phyloP scores from a whole-genome alignment of 1,140 invertebrate species.

The Tetraneura akinire region DNA sequence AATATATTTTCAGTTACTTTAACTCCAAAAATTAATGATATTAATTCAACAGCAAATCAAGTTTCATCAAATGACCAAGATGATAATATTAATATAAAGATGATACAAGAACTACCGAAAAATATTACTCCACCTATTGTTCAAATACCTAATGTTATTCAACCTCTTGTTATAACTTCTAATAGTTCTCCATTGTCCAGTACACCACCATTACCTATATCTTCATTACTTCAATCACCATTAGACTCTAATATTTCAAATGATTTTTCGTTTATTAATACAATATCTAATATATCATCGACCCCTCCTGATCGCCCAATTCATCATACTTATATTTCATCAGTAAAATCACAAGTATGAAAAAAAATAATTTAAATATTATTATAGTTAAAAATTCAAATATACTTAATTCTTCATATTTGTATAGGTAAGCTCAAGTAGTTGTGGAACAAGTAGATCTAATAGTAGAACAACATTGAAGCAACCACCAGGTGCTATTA shows the following conservation, averaged over 20 bases:
- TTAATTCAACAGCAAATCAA: conserved; percentile 27
- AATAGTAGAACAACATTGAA: conserved; percentile 59
- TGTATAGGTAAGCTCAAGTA: conserved; percentile 22
- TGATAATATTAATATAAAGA: not conserved
- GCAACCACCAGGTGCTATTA: conserved; percentile 83
- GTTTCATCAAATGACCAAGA: not conserved
- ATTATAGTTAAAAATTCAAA: too few species aligned
- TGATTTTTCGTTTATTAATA: conserved; percentile 35
- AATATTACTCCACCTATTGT: not conserved
- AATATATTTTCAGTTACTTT: conserved; percentile 33
- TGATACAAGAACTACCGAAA: conserved; percentile 8
- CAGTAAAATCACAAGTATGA: conserved; percentile 38
- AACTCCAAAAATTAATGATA: conserved; percentile 33
- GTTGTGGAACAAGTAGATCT: conserved; percentile 53
- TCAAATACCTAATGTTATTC: conserved; percentile 15
- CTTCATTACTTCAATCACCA: not conserved
- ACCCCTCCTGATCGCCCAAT: conserved; percentile 2
- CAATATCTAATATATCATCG: conserved; percentile 28
- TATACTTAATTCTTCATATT: not conserved
- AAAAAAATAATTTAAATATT: not conserved
- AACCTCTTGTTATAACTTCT: conserved; percentile 25
- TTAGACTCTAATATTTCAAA: not conserved
- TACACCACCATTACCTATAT: conserved; percentile 1
- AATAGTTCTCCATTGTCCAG: conserved; percentile 25
- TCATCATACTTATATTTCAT: conserved; percentile 20